A percentile compares a stretch with the other conserved stretches of the same genome.
These are phyloP conservation scores for Bergia sp. DNA, from an alignment of 92 coral and sea anemone genomes.

Conservation along the genomic window DNA sequence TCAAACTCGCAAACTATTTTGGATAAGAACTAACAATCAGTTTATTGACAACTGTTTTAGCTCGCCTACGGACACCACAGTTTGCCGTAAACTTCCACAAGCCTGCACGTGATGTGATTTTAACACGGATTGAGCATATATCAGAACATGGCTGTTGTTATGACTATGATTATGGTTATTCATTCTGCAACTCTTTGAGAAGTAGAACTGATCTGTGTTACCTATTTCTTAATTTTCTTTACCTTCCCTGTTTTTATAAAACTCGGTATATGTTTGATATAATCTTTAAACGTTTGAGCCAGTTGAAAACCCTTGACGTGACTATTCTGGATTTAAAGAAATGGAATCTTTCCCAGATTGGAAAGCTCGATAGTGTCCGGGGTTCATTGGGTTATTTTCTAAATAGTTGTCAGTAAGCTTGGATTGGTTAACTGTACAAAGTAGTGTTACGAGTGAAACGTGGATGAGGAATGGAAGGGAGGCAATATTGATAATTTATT, in stretches of 20 bases:
- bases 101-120: too few relatives aligned
- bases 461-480: neutral
- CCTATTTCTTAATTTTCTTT: neutral
- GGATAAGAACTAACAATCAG: neutral
- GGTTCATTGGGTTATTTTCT: neutral
- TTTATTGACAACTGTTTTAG: neutral
- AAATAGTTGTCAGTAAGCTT: neutral
- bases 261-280: neutral
- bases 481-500: conserved; percentile 3
- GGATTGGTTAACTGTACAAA: neutral
- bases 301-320: neutral
- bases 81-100: neutral
- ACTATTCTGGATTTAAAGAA: neutral
- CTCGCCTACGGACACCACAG: neutral
- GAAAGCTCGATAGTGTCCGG: neutral
- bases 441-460: neutral
- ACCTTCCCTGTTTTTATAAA: neutral
- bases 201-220: neutral
- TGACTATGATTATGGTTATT: too few relatives aligned
- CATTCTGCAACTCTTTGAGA: neutral
- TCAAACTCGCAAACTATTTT: neutral
- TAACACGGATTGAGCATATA: neutral
- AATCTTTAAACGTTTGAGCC: too few relatives aligned
- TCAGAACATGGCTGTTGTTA: too few relatives aligned
- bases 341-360: neutral